Evolutionary conservation across 2,113 vertebrate genomes (phyloP), one percentile per base, ranked within the genome.

Genomic region (Xiphias gladius): DNA sequence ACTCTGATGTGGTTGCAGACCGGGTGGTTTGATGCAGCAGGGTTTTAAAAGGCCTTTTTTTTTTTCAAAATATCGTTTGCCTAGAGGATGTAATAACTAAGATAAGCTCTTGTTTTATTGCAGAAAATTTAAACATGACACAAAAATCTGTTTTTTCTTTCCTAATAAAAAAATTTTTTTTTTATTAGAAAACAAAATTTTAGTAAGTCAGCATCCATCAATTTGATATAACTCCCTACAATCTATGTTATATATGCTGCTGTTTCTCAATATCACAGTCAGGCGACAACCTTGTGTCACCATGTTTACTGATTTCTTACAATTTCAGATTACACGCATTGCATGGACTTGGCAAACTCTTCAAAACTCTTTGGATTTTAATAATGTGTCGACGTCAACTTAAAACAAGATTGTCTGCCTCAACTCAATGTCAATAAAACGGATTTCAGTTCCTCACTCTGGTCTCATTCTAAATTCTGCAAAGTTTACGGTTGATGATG

Each of bases 1-100:
- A 62, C 16, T 64, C 0, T 63, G 67, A 19, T 58, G 14, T 68
- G 72, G 75, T 0, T 72, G 64, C 35, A 64, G 48, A 59, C 37
- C 62, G n/a, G n/a, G 32, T 37, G 3, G 48, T 7, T 62, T 41
- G 19, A 54, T 69, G 35, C 24, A 37, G 7, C 13, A 43, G 48
- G 57, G 61, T 70, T 24, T 22, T 7, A 39, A 10, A 46, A 35
- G 3, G 2, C 4, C 9, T 63, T 20, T 19, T 55, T 35, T 43
- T 48, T 63, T 35, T 35, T 35, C 32, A 35, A 35, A 26, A 48
- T 37, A 54, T 41, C 63, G 41, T 72, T 76, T 67, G 8, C 5
- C 22, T 11, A 10, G 32, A 66, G 59, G 5, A 19, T 65, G 52
- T 22, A 22, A 0, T 43, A 30, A 39, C 13, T 30, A 4, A 4